Base-by-base conservation (phyloP, 2,113 vertebrate genomes). In the Laticauda colubrina region DNA sequence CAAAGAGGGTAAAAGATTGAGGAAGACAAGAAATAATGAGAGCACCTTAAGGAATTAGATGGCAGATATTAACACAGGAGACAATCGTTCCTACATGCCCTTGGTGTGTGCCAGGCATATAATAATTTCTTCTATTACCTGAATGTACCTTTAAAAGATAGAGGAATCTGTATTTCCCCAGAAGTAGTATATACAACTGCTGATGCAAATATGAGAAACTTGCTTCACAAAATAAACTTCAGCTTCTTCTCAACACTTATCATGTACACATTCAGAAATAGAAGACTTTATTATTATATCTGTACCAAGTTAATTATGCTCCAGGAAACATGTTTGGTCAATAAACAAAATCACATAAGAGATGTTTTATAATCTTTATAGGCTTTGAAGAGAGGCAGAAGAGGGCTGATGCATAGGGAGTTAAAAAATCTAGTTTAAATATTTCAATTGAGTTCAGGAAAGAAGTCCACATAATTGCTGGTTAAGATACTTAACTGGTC, bases 241-340 rank as follows among this genome's bases (percentile, higher is more conserved):
- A 81, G 61, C 56, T 94, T 96, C 95, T 92, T 93, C 69, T 94
- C 85, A 91, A 51, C 48, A 59, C 89, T 94, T 85, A 91, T 92
- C 94, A 5, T 21, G 6, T 21, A 81, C 91, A 85, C 87, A 88
- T 51, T 92, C 21, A 39, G 81, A 1, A 89, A 1, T 90, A 94
- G 94, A 95, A 94, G 87, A 88, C 88, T 96, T 94, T 95, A 12
- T 91, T 92, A 95, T 92, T 88, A 90, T 75, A 95, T 95, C 90
- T 26, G 90, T 55, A 87, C 87, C 92, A 93, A 95, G 91, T 34
- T 93, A 88, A 95, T 95, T 92, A 51, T 95, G 94, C 95, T 96
- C 96, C 90, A 96, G 55, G 69, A 96, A 95, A 92, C 89, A 81
- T 93, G 48, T 92, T 88, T 94, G 56, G 90, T 89, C 91, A 96